Conservation (phyloP, 2,113 vertebrate genomes). For the Hippocampus zosterae region DNA sequence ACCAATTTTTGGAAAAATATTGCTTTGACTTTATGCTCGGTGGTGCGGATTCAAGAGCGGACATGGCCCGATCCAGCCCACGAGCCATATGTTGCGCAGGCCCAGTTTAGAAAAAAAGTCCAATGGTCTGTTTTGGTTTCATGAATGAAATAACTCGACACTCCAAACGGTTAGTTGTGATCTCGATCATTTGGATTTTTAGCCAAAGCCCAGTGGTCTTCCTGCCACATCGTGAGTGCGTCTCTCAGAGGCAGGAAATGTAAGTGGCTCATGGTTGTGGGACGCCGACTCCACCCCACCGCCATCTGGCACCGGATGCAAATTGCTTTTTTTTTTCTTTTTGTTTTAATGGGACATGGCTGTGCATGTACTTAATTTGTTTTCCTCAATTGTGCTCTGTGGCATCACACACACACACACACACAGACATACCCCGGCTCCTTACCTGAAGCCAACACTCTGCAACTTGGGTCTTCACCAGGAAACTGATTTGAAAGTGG, state of each 20-base stretch:
- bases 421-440: neutral
- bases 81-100: too few relatives aligned
- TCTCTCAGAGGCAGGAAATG: constrained; percentile 16
- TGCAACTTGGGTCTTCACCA: too few relatives aligned
- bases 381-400: constrained; percentile 26
- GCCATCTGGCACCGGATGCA: constrained; percentile 11
- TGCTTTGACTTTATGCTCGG: too few relatives aligned
- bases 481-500: too few relatives aligned
- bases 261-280: constrained; percentile 22
- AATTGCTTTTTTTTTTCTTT: constrained; percentile 42
- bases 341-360: constrained; percentile 29
- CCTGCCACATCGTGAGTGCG: neutral
- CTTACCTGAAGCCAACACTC: too few relatives aligned
- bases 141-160: neutral
- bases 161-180: neutral
- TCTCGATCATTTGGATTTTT: neutral
- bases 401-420: constrained; percentile 5
- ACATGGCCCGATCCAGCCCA: too few relatives aligned
- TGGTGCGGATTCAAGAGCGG: too few relatives aligned
- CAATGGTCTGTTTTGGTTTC: neutral
- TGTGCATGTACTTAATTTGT: constrained; percentile 36
- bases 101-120: too few relatives aligned
- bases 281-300: constrained; percentile 1
- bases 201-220: neutral
- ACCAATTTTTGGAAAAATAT: too few relatives aligned